phyloP scores from a whole-genome alignment of 2,888 invertebrate genomes.

The Yponomeuta cagnagella region DNA sequence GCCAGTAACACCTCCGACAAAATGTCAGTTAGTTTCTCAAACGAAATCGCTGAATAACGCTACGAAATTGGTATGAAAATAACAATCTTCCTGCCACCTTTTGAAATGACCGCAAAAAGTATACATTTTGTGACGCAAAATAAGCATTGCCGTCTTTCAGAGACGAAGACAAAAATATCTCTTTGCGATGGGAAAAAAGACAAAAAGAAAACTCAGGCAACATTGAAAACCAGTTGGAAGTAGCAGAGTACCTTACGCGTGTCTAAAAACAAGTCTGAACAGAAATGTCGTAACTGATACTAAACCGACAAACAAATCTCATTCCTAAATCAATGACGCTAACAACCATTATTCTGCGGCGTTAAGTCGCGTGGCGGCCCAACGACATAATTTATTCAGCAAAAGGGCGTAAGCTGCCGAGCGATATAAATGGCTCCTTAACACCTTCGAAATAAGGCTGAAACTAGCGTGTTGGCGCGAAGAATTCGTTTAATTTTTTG shows the following conservation, averaged over 20 bases:
- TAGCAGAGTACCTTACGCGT: constrained; percentile 32
- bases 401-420: not conserved
- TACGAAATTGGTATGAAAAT: constrained; percentile 16
- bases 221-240: constrained; percentile 27
- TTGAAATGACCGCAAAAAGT: not conserved
- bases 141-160: not conserved
- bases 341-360: not conserved
- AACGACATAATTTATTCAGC: not conserved
- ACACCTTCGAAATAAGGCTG: not conserved
- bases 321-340: not conserved
- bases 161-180: constrained; percentile 19
- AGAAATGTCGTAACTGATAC: not conserved
- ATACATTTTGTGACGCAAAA: constrained; percentile 3
- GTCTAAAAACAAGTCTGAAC: constrained; percentile 18
- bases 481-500: constrained; percentile 13
- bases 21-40: not conserved
- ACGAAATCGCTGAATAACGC: constrained; percentile 7
- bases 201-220: constrained; percentile 15
- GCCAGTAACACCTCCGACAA: not conserved
- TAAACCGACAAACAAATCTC: not conserved
- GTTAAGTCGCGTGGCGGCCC: constrained; percentile 10
- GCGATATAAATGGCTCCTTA: not conserved
- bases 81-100: constrained; percentile 15
- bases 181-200: constrained; percentile 14
- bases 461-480: not conserved